These are phyloP conservation scores for Drosophila mulleri DNA, from an alignment of 2,888 invertebrate genomes.

Conservation along the genomic window DNA sequence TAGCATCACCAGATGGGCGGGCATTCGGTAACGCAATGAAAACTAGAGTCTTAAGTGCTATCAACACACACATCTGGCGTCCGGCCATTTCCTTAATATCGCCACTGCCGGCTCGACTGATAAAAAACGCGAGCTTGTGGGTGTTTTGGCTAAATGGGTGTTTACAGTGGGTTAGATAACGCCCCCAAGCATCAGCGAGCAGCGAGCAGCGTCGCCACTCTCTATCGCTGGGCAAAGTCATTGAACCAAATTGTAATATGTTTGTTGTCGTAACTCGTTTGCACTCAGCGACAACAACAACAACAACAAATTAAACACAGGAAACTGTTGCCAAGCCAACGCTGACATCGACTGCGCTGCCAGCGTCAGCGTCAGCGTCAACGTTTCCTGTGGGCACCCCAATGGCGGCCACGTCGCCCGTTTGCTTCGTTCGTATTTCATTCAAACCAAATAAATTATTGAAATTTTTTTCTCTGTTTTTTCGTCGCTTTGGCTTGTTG, in stretches of 20 bases:
- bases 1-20: background rate
- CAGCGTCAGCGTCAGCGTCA: slow-evolving; percentile 55
- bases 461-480: slow-evolving; percentile 60
- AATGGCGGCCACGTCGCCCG: slow-evolving; percentile 70
- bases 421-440: slow-evolving; percentile 74
- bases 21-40: background rate
- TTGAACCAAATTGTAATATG: slow-evolving; percentile 79
- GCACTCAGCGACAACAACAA: slow-evolving; percentile 61
- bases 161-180: slow-evolving; percentile 63
- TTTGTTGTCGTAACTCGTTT: slow-evolving; percentile 80
- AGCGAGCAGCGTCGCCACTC: slow-evolving; percentile 18
- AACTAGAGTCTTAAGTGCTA: slow-evolving; percentile 21
- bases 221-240: slow-evolving; percentile 75
- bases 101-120: slow-evolving; percentile 30
- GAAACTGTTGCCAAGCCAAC: slow-evolving; percentile 78
- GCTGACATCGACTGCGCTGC: slow-evolving; percentile 52
- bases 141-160: slow-evolving; percentile 63
- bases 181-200: slow-evolving; percentile 36
- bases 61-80: slow-evolving; percentile 57
- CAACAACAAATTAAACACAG: slow-evolving; percentile 65
- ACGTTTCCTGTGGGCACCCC: slow-evolving; percentile 83
- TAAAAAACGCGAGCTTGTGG: slow-evolving; percentile 48
- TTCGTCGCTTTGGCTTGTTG: slow-evolving; percentile 70
- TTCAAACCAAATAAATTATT: slow-evolving; percentile 79
- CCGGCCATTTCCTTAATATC: slow-evolving; percentile 37